phyloP scores from a whole-genome alignment of 2,888 invertebrate species.

The Nysson spinosus region DNA sequence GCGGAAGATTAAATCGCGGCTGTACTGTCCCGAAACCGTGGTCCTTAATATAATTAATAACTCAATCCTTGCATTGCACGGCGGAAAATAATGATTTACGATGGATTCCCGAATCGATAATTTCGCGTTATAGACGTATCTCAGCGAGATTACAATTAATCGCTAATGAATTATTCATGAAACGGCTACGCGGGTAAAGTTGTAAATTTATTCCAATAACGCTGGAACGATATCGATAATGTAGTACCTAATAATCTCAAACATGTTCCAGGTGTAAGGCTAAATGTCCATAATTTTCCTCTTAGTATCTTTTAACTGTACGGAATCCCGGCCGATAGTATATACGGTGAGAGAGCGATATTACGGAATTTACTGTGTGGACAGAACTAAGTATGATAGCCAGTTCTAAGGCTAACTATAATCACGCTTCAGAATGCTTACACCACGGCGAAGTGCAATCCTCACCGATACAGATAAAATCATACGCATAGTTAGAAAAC shows the following conservation, averaged over 20 bases:
- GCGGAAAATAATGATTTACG: conserved; percentile 4
- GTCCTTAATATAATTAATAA: no score
- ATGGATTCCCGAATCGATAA: conserved; percentile 1
- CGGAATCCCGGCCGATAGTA: conserved; percentile 33
- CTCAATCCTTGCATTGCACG: no score
- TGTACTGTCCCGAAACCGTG: no score
- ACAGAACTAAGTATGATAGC: conserved; percentile 45
- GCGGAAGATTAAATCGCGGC: no score
- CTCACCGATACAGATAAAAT: conserved; percentile 32
- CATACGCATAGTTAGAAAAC: conserved; percentile 13
- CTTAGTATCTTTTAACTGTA: conserved; percentile 36
- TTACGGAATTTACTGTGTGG: conserved; percentile 44
- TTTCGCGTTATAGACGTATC: conserved; percentile 9
- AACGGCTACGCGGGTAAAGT: conserved; percentile 20
- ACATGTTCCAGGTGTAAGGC: conserved; percentile 43
- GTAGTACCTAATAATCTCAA: conserved; percentile 46
- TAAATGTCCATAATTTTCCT: conserved; percentile 52
- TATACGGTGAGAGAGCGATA: conserved; percentile 36
- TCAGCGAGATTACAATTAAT: conserved; percentile 38
- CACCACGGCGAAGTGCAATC: conserved; percentile 17
- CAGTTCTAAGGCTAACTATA: conserved; percentile 17
- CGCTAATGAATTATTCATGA: conserved; percentile 49
- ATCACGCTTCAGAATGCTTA: conserved; percentile 11
- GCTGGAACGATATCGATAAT: conserved; percentile 39
- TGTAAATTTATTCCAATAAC: conserved; percentile 43